phyloP scores from a whole-genome alignment of 2,797 vertebrate genomes.

The Anas bahamensis region DNA sequence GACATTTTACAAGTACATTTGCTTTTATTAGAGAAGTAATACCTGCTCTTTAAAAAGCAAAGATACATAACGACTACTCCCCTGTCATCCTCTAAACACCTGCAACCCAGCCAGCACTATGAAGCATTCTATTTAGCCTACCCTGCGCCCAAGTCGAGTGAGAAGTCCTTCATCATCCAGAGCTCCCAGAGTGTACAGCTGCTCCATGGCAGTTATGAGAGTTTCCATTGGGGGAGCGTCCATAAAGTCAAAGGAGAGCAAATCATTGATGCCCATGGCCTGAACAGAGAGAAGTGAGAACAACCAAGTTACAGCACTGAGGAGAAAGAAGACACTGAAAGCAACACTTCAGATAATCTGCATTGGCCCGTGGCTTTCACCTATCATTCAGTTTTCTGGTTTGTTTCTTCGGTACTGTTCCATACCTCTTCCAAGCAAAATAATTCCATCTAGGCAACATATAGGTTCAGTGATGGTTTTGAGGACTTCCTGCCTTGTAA shows the following conservation, averaged over 20 bases:
- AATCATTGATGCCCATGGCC: slow-evolving; percentile 99
- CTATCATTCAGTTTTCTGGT: not conserved
- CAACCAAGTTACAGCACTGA: not conserved
- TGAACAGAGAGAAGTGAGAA: slow-evolving; percentile 53
- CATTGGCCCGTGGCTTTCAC: not conserved
- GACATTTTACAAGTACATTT: not conserved
- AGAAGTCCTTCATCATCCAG: slow-evolving; percentile 97
- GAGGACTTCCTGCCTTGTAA: not conserved
- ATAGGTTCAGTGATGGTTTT: not conserved
- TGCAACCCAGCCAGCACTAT: not conserved
- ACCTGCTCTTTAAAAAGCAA: not conserved
- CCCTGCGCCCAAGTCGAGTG: slow-evolving; percentile 93
- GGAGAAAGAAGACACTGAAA: not conserved
- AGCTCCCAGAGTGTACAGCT: slow-evolving; percentile 95
- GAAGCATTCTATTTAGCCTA: slow-evolving; percentile 58
- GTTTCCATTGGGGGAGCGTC: slow-evolving; percentile 99
- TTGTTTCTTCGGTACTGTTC: not conserved
- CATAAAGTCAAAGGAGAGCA: slow-evolving; percentile 99
- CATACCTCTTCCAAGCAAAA: not conserved
- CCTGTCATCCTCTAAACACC: not conserved
- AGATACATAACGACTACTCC: not conserved
- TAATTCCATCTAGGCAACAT: not conserved
- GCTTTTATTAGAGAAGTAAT: not conserved
- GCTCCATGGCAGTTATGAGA: slow-evolving; percentile 98
- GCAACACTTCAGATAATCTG: not conserved